phyloP scores from a whole-genome alignment of 2,113 vertebrate genomes.

The Cairina moschata region DNA sequence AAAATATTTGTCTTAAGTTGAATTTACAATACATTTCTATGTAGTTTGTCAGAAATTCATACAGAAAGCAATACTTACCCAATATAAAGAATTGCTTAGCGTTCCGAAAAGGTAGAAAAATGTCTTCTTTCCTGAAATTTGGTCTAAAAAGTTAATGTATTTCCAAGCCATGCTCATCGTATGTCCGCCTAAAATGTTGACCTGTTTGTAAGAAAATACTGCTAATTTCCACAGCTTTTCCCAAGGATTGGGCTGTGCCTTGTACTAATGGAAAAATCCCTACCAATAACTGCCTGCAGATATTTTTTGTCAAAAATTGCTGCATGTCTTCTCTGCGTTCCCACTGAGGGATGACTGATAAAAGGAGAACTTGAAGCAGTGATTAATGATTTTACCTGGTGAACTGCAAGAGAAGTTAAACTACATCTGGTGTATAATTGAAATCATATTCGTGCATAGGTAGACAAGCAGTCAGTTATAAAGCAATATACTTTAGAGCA shows the following conservation, averaged over 20 bases:
- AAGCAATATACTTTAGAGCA: not conserved
- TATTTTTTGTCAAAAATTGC: not conserved
- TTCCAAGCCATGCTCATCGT: not conserved
- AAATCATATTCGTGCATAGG: not conserved
- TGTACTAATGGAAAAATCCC: not conserved
- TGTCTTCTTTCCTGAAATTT: not conserved
- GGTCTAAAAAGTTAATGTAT: not conserved
- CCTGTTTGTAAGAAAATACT: not conserved
- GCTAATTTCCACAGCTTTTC: not conserved
- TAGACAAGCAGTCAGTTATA: not conserved
- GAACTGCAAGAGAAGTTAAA: not conserved
- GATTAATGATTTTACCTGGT: slow-evolving; percentile 17
- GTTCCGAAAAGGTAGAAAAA: not conserved
- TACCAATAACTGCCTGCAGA: not conserved
- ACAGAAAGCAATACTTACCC: not conserved
- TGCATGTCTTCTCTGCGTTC: not conserved
- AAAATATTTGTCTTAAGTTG: not conserved
- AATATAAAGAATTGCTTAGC: not conserved
- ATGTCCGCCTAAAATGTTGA: not conserved
- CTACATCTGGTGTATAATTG: not conserved
- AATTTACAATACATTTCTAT: not conserved
- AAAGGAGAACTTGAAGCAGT: not conserved
- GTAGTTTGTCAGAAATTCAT: not conserved
- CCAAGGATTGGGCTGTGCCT: not conserved
- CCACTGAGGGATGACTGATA: not conserved